These are phyloP conservation scores for Gymnogyps californianus DNA, from an alignment of 2,113 vertebrate genomes.

Conservation along the genomic window DNA sequence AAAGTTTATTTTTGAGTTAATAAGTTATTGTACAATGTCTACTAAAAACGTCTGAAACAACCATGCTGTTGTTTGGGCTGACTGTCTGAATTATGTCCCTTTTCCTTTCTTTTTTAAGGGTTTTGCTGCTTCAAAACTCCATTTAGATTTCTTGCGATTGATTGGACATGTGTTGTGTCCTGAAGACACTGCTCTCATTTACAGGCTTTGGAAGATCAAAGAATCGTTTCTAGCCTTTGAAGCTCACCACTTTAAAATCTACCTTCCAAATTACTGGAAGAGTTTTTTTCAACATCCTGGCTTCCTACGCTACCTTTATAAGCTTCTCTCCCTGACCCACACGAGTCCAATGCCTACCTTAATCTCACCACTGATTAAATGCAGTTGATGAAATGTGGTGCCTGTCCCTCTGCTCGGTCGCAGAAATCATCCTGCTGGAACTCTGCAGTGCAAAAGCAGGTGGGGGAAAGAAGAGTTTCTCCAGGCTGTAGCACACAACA, in stretches of 20 bases:
- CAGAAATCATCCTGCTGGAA: neutral
- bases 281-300: neutral
- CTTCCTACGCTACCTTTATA: neutral
- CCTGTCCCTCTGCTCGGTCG: neutral
- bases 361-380: neutral
- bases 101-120: neutral
- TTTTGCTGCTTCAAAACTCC: neutral
- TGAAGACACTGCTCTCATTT: neutral
- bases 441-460: neutral
- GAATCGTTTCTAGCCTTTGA: slow-evolving; percentile 13
- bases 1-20: neutral
- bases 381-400: neutral
- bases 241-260: neutral
- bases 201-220: slow-evolving; percentile 29
- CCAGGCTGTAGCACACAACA: neutral
- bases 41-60: neutral
- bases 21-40: neutral
- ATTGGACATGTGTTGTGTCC: neutral
- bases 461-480: neutral
- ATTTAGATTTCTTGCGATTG: neutral
- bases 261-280: neutral
- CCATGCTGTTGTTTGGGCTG: neutral
- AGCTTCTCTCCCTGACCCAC: neutral
- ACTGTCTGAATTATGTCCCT: neutral
- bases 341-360: neutral